phyloP scores from a whole-genome alignment of 2,888 invertebrate species.

The Parasteatoda lunata region DNA sequence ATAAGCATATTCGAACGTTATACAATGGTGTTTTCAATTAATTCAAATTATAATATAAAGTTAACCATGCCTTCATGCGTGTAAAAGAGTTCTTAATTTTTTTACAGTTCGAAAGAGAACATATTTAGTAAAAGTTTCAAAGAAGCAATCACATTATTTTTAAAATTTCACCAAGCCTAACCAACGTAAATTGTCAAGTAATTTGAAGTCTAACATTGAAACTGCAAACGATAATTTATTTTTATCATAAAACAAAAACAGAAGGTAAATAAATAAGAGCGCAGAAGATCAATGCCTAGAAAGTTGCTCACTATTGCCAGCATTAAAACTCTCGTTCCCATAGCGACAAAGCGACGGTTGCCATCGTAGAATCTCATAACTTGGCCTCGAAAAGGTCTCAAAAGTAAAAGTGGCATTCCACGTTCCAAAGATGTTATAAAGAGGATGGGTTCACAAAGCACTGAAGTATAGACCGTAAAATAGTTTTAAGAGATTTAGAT shows the following conservation, averaged over 20 bases:
- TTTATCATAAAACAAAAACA: not conserved
- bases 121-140: no score
- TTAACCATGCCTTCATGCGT: no score
- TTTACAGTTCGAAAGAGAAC: no score
- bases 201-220: no score
- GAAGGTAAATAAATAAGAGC: conserved; percentile 37
- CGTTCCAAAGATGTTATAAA: conserved; percentile 38
- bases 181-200: no score
- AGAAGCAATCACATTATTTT: no score
- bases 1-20: no score
- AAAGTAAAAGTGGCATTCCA: conserved; percentile 49
- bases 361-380: conserved; percentile 54
- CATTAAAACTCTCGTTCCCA: conserved; percentile 54
- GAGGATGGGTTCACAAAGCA: conserved; percentile 21
- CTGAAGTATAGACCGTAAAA: conserved; percentile 27
- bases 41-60: no score
- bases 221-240: no score
- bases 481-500: conserved; percentile 52
- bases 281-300: conserved; percentile 45
- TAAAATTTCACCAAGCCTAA: no score
- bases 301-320: conserved; percentile 38
- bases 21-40: no score
- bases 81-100: no score
- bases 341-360: conserved; percentile 45
- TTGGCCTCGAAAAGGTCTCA: conserved; percentile 38